phyloP scores from a whole-genome alignment of 2,113 vertebrate genomes.

The Sminthopsis crassicaudata region DNA sequence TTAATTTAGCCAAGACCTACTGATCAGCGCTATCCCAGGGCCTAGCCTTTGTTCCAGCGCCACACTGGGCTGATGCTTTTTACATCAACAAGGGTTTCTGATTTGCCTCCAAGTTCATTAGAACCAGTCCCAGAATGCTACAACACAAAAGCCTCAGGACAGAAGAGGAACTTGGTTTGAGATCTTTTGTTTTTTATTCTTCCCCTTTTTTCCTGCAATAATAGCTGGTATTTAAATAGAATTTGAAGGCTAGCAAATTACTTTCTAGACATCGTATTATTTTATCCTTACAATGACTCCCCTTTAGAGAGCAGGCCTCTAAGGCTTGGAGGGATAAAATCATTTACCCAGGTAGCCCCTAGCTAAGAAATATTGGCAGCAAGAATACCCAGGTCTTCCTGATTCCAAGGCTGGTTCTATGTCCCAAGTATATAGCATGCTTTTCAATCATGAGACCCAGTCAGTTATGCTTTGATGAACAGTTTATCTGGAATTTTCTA shows the following conservation, averaged over 20 bases:
- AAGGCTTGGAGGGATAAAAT: neutral
- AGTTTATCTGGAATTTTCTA: neutral
- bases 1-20: neutral
- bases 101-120: neutral
- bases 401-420: neutral
- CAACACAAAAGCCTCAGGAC: neutral
- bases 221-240: neutral
- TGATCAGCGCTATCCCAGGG: neutral
- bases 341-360: neutral
- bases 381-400: neutral
- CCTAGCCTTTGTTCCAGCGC: neutral
- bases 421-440: neutral
- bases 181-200: neutral
- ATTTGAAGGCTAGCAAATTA: neutral
- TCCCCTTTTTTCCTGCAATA: neutral
- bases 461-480: neutral
- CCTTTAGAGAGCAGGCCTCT: neutral
- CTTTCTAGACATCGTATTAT: neutral
- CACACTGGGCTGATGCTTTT: neutral
- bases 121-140: neutral
- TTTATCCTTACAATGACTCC: neutral
- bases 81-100: neutral
- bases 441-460: neutral
- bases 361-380: neutral
- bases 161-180: neutral